Base-by-base conservation (phyloP, 2,888 invertebrate species). In the Luperina testacea region DNA sequence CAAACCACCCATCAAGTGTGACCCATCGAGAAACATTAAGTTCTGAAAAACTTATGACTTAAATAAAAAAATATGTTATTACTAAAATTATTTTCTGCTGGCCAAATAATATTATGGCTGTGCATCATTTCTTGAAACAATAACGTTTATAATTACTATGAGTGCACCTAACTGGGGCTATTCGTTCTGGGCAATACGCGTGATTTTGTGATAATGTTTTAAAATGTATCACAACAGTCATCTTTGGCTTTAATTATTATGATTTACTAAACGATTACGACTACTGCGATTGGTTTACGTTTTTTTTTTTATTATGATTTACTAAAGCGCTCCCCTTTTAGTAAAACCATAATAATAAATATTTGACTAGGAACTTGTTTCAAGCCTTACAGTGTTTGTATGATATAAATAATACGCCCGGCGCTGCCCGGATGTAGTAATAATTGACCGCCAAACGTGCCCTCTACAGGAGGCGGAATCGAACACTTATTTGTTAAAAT, bases 401-500 rank as follows among this genome's bases (percentile, higher is more conserved):
- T 64, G 51, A 63, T 63, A 70, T 27, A 73, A 78, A 70, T 53
- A 78, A n/a, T 53, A n/a, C 17, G 38, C 27, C 65, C 38, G 32
- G 17, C 63, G 65, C 72, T 61, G 27, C 17, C 17, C 3, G 32
- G 63, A 32, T 27, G 51, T 59, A 13, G 1, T 7, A 20, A 68
- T 17, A 38, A 57, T 48, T 38, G 79, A 5, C 42, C 24, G 32
- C 13, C 13, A 27, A 32, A 20, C n/a, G 51, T 15, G 38, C 15
- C 53, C 69, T 5, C 57, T 24, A 72, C 51, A 38, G 48, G 45
- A 6, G 80, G 20, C 32, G 17, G 9, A 0, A 63, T 24, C 24
- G 27, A 4, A n/a, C 64, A 17, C 20, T 27, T 61, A 27, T 84
- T 69, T 64, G 74, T 64, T 48, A 68, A n/a, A 63, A 71, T 42